phyloP scores from a whole-genome alignment of 2,888 invertebrate genomes.

The Andrena camellia region DNA sequence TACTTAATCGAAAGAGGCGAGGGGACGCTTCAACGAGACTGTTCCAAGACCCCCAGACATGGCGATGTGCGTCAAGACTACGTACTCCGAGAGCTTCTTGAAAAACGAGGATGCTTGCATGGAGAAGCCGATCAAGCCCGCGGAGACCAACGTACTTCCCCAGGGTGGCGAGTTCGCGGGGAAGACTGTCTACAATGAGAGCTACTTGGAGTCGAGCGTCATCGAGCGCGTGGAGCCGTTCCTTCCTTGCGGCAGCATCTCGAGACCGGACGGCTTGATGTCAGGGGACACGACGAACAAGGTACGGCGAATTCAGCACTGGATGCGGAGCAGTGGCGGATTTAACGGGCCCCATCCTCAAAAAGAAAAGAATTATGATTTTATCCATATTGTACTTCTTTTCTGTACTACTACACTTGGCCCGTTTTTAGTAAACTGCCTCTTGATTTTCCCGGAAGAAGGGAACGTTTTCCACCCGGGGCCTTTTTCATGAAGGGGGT shows the following conservation, averaged over 20 bases:
- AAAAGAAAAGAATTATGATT: too few species aligned
- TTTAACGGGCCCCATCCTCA: too few species aligned
- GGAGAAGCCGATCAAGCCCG: conserved; percentile 74
- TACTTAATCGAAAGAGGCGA: not conserved
- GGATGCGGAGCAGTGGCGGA: too few species aligned
- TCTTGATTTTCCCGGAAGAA: too few species aligned
- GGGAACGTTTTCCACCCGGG: too few species aligned
- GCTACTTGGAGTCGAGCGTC: conserved; percentile 72
- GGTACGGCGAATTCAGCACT: conserved; percentile 67
- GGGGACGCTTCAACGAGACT: not conserved
- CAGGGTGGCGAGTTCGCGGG: conserved; percentile 63
- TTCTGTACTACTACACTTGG: too few species aligned
- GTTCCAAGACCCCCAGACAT: conserved; percentile 74
- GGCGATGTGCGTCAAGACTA: conserved; percentile 80
- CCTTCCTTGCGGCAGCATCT: conserved; percentile 76
- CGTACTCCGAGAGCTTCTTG: conserved; percentile 81
- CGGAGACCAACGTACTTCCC: conserved; percentile 64
- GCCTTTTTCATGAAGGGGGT: too few species aligned
- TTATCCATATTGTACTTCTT: too few species aligned
- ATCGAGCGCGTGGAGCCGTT: conserved; percentile 68
- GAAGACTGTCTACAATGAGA: conserved; percentile 78
- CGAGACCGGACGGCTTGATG: conserved; percentile 76
- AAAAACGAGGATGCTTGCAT: conserved; percentile 60
- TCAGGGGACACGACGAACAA: conserved; percentile 81
- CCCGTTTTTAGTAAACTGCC: too few species aligned